phyloP scores from a whole-genome alignment of 2,888 invertebrate genomes.

The Serripes groenlandicus region DNA sequence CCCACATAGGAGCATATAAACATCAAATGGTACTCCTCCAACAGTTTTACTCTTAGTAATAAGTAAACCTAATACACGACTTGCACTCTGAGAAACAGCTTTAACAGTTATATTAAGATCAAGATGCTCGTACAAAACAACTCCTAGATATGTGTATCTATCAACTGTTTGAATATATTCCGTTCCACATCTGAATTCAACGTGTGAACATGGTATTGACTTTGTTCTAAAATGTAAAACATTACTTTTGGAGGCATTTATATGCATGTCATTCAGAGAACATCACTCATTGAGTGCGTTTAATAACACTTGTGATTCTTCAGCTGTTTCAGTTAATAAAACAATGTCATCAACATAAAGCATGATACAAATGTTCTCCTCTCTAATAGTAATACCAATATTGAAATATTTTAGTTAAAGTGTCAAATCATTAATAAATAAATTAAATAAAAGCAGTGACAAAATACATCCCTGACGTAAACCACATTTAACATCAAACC shows the following conservation, averaged over 20 bases:
- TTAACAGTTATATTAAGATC: slow-evolving; percentile 46
- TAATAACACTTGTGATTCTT: slow-evolving; percentile 49
- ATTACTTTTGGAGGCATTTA: slow-evolving; percentile 60
- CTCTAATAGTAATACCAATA: slow-evolving; percentile 34
- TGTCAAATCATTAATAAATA: slow-evolving; percentile 51
- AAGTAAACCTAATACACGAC: slow-evolving; percentile 42
- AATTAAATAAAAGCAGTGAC: slow-evolving; percentile 58
- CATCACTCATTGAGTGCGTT: slow-evolving; percentile 52
- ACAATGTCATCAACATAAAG: slow-evolving; percentile 60
- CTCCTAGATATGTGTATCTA: slow-evolving; percentile 49
- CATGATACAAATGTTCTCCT: slow-evolving; percentile 43
- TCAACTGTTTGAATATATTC: slow-evolving; percentile 14
- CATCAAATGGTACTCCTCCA: slow-evolving; percentile 48
- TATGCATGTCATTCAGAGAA: slow-evolving; percentile 33
- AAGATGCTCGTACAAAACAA: slow-evolving; percentile 45
- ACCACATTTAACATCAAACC: slow-evolving; percentile 48
- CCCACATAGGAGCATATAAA: no score
- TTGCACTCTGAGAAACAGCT: slow-evolving; percentile 50
- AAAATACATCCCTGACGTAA: slow-evolving; percentile 53
- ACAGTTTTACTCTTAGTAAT: slow-evolving; percentile 54
- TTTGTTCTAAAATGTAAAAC: slow-evolving; percentile 57
- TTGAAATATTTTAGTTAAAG: slow-evolving; percentile 30
- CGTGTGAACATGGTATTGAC: slow-evolving; percentile 1
- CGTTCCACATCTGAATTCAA: slow-evolving; percentile 48
- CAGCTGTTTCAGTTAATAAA: slow-evolving; percentile 41